A percentile compares a stretch with the other conserved stretches of the same genome.
phyloP scores from a whole-genome alignment of 2,888 invertebrate genomes.

The Cerastis rubricosa region DNA sequence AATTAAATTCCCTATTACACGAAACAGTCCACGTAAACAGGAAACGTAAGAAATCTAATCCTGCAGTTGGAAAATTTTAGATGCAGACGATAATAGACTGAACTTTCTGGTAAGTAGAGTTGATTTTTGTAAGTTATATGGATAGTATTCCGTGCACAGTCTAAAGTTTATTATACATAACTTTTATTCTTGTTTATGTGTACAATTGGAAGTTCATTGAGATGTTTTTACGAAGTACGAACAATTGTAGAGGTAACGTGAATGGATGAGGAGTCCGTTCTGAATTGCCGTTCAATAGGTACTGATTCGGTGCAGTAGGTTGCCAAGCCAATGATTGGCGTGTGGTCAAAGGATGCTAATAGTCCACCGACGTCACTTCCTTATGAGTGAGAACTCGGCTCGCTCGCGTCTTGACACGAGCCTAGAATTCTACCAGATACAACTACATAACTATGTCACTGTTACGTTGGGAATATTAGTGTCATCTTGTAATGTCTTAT shows the following conservation, averaged over 20 bases:
- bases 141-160: conserved; percentile 20
- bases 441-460: not conserved
- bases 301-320: conserved; percentile 41
- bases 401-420: conserved; percentile 10
- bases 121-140: conserved; percentile 29
- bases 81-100: conserved; percentile 40
- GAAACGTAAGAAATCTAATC: conserved; percentile 63
- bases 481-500: not conserved
- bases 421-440: conserved; percentile 21
- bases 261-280: conserved; percentile 43
- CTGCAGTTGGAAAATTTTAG: conserved; percentile 46
- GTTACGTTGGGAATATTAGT: not conserved
- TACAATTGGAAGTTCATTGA: conserved; percentile 65
- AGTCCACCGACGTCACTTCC: conserved; percentile 38
- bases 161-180: conserved; percentile 57
- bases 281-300: conserved; percentile 33
- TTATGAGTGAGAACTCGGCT: conserved; percentile 24
- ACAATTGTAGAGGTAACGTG: conserved; percentile 54
- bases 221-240: conserved; percentile 55
- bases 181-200: conserved; percentile 65
- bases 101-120: conserved; percentile 42
- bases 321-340: conserved; percentile 26
- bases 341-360: conserved; percentile 38
- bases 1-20: conserved; percentile 57
- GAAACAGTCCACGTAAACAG: conserved; percentile 62